Conservation (phyloP, 2,888 invertebrate genomes). For the Axea sp. region DNA sequence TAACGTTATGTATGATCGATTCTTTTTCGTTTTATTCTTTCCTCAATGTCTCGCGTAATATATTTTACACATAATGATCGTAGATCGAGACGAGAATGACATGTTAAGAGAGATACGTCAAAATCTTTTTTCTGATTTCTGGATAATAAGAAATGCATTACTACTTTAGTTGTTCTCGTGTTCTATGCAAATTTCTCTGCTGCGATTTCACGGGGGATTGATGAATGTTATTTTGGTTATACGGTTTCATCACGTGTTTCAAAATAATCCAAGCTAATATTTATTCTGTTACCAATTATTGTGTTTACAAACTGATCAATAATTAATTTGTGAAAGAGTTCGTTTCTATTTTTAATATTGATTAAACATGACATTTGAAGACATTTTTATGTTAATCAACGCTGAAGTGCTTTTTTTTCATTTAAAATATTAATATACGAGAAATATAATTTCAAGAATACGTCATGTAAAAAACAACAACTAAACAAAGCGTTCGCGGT, state of each 20-base stretch:
- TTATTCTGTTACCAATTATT: no score
- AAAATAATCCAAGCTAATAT: no score
- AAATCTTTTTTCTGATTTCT: constrained; percentile 42
- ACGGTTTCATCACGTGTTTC: constrained; percentile 6
- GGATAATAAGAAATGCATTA: constrained; percentile 54
- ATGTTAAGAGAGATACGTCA: constrained; percentile 42
- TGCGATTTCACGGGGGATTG: constrained; percentile 32
- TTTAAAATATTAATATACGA: constrained; percentile 2
- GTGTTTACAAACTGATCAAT: no score
- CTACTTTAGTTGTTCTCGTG: constrained; percentile 46
- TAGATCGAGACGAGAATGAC: constrained; percentile 32
- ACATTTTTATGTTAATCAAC: no score
- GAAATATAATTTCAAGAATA: constrained; percentile 6
- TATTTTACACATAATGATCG: constrained; percentile 38
- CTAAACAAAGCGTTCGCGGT: constrained; percentile 2
- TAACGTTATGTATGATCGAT: constrained; percentile 37
- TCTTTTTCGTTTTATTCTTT: constrained; percentile 7
- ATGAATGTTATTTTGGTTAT: constrained; percentile 22
- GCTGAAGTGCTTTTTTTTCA: no score
- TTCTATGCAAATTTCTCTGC: constrained; percentile 49
- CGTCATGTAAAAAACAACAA: background rate
- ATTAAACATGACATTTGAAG: no score
- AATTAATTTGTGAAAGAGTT: no score
- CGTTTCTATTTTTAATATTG: no score
- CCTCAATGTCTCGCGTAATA: constrained; percentile 16